Conservation (phyloP, 2,797 vertebrate genomes). For the Spheniscus humboldti region DNA sequence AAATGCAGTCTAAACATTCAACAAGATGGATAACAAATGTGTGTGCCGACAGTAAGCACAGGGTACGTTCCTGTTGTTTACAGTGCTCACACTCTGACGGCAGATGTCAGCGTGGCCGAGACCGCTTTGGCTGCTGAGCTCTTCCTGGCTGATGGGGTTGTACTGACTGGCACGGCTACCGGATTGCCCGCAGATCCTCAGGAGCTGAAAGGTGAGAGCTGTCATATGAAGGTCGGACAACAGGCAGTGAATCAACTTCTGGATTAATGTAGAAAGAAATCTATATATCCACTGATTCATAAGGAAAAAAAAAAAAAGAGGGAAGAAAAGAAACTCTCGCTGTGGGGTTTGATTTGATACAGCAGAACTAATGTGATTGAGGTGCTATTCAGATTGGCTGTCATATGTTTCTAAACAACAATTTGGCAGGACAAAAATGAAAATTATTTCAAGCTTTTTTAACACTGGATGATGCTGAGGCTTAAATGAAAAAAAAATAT, state of each 20-base stretch:
- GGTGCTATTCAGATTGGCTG: background rate
- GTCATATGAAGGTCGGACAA: background rate
- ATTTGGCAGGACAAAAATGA: background rate
- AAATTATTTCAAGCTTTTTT: background rate
- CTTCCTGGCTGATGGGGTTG: constrained; percentile 84
- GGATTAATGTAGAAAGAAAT: background rate
- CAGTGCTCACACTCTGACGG: constrained; percentile 84
- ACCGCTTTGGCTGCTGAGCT: constrained; percentile 82
- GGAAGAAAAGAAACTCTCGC: too few species aligned
- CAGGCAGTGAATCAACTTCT: background rate
- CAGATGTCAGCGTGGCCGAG: constrained; percentile 80
- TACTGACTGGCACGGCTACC: constrained; percentile 83
- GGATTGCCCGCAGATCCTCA: constrained; percentile 73
- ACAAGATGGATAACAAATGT: background rate
- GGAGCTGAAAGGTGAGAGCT: constrained; percentile 79
- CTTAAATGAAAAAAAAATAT: background rate
- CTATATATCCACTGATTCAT: background rate
- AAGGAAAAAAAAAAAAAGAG: too few species aligned
- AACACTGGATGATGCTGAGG: background rate
- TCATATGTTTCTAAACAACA: fast-evolving
- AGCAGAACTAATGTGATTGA: background rate
- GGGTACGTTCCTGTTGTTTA: background rate
- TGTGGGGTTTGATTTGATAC: background rate
- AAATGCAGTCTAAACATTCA: background rate
- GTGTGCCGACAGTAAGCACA: background rate